Base-by-base conservation (phyloP, 2,113 vertebrate genomes). In the Lagopus muta region DNA sequence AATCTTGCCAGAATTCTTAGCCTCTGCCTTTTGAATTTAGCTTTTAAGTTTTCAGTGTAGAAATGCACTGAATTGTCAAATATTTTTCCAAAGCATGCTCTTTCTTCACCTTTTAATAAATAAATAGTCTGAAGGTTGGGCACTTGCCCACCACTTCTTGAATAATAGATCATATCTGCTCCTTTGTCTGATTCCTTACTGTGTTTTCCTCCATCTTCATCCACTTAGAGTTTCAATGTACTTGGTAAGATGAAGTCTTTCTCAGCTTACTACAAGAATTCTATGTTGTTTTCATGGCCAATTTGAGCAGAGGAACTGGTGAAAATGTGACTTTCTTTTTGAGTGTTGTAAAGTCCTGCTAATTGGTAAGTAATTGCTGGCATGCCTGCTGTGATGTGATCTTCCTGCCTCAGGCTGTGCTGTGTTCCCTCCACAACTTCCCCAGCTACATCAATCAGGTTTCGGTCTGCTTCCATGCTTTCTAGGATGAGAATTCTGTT, bases 391-490 rank as follows among this genome's bases (percentile, higher is more conserved):
- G 48, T 50, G 22, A 13, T 50, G 40, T 58, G 72, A 40, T 27
- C 8, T 88, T 75, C 61, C 30, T 15, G n/a, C 61, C 60, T 42
- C 48, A 52, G 60, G 6, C 20, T 77, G 69, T 77, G 60, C 52
- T 90, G 40, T 2, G 4, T 11, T 85, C 10, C 36, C 25, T 8
- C 28, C 89, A 38, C 14, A 15, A 0, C 71, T 60, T 88, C 48
- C 58, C 79, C 57, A 57, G 0, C 13, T 21, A 15, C 10, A 11
- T 38, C 38, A 38, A 10, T 18, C 6, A 18, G 70, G 15, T 40
- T 82, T 50, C 0, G 0, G 17, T 72, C 2, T 32, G 1, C 4
- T 0, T 0, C 0, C 4, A 4, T 47, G 9, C 52, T 67, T 61
- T 42, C 27, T 42, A 4, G 1, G 3, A 17, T 11, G 8, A 74